These are phyloP conservation scores for Lepas anatifera DNA, from an alignment of 2,888 invertebrate species.

Conservation along the genomic window DNA sequence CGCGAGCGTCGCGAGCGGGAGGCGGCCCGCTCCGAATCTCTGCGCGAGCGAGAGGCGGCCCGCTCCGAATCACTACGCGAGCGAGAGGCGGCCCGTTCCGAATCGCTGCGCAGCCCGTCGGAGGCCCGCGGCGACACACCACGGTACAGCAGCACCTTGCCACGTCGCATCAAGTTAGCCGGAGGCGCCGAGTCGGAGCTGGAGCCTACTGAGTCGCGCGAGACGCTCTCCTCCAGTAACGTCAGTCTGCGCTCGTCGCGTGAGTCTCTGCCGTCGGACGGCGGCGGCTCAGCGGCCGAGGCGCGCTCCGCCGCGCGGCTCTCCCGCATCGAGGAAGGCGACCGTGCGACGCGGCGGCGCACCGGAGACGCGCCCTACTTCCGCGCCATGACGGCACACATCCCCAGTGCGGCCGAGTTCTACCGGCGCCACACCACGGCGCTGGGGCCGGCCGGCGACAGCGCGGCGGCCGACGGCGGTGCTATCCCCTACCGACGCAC, in stretches of 20 bases:
- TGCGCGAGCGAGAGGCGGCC: background rate
- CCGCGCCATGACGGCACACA: background rate
- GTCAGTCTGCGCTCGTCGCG: constrained; percentile 10
- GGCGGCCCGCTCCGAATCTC: background rate
- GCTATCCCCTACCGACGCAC: background rate
- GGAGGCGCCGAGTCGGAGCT: background rate
- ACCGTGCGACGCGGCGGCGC: background rate
- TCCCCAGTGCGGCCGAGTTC: background rate
- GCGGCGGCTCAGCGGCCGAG: no score
- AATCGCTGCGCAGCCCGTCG: background rate
- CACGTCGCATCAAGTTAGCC: background rate
- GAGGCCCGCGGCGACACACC: background rate
- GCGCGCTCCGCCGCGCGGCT: background rate
- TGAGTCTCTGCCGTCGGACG: constrained; percentile 2
- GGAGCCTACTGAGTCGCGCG: background rate
- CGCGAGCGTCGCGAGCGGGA: background rate
- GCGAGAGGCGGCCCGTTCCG: background rate
- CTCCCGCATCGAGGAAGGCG: background rate
- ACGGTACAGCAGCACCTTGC: background rate
- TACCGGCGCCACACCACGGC: background rate
- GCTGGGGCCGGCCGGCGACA: background rate
- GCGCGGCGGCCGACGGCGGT: background rate
- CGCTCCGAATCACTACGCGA: background rate
- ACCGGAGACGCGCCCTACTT: constrained; percentile 5
- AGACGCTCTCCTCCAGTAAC: constrained; percentile 1